phyloP scores from a whole-genome alignment of 2,888 invertebrate genomes.

The Thecocarcelia acutangulata region DNA sequence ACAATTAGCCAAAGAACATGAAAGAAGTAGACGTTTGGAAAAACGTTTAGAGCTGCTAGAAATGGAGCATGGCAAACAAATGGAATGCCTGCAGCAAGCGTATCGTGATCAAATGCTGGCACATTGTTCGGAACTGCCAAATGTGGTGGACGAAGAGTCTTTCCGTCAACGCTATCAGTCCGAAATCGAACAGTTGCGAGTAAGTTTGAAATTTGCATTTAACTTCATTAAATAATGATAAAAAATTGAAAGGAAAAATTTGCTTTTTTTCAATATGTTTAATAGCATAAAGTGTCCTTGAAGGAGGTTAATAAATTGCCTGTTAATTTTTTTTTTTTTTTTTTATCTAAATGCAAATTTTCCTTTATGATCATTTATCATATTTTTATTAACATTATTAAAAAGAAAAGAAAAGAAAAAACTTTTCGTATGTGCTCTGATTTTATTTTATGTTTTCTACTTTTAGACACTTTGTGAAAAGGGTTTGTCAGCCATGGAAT shows the following conservation, averaged over 20 bases:
- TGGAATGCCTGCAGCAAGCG: slow-evolving; percentile 89
- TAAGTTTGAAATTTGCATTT: slow-evolving; percentile 73
- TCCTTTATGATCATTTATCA: slow-evolving; percentile 45
- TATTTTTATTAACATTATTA: slow-evolving; percentile 34
- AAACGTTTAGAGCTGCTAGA: slow-evolving; percentile 88
- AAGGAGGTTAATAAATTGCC: slow-evolving; percentile 7
- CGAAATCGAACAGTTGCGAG: slow-evolving; percentile 92
- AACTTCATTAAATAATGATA: neutral
- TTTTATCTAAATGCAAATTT: slow-evolving; percentile 55
- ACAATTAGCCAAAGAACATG: slow-evolving; percentile 85
- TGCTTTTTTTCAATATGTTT: too few relatives aligned
- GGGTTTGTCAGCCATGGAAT: slow-evolving; percentile 94
- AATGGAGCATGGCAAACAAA: slow-evolving; percentile 91
- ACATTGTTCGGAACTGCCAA: slow-evolving; percentile 77
- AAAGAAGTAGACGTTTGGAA: slow-evolving; percentile 88
- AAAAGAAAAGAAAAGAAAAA: neutral
- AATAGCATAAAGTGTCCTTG: slow-evolving; percentile 12
- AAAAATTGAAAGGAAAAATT: neutral
- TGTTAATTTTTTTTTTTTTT: slow-evolving; percentile 7
- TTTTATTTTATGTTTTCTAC: neutral
- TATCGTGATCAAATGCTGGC: slow-evolving; percentile 84
- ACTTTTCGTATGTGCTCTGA: slow-evolving; percentile 14
- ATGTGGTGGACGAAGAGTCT: slow-evolving; percentile 84
- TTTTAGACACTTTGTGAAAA: slow-evolving; percentile 90
- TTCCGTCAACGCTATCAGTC: slow-evolving; percentile 89